A percentile compares a stretch with the other conserved stretches of the same genome.
phyloP scores from a whole-genome alignment of 2,888 invertebrate genomes.

The Parnassius apollo region DNA sequence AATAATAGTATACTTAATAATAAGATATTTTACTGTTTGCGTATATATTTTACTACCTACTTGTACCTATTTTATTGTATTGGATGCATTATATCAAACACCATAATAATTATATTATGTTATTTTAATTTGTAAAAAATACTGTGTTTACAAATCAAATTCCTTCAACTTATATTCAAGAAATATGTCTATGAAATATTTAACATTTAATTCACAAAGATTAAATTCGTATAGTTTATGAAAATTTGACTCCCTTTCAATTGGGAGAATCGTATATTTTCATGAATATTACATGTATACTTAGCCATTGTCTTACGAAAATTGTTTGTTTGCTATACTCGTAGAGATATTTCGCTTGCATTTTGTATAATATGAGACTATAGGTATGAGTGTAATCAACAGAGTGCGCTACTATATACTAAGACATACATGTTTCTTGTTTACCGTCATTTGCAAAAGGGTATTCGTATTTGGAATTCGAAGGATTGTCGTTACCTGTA shows the following conservation, averaged over 20 bases:
- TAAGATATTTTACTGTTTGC: no score
- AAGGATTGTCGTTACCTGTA: constrained; percentile 54
- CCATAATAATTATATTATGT: no score
- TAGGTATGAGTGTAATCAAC: constrained; percentile 41
- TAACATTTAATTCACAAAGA: constrained; percentile 1
- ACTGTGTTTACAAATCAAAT: no score
- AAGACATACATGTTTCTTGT: constrained; percentile 47
- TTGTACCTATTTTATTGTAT: no score
- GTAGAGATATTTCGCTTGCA: constrained; percentile 29
- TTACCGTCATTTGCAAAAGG: constrained; percentile 48
- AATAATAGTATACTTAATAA: no score
- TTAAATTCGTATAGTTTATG: constrained; percentile 17
- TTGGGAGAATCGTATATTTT: constrained; percentile 22
- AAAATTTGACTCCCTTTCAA: constrained; percentile 12
- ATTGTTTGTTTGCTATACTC: constrained; percentile 33
- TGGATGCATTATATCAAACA: no score
- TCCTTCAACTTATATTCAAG: no score
- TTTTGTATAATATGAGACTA: constrained; percentile 26
- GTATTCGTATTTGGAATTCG: constrained; percentile 49
- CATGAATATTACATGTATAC: constrained; percentile 26
- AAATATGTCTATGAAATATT: neutral
- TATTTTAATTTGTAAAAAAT: no score
- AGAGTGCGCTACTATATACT: constrained; percentile 42
- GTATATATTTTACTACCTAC: no score
- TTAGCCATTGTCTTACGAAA: constrained; percentile 36